Evolutionary conservation across 2,888 invertebrate species (phyloP).

Genomic region (Xanthia icteritia): DNA sequence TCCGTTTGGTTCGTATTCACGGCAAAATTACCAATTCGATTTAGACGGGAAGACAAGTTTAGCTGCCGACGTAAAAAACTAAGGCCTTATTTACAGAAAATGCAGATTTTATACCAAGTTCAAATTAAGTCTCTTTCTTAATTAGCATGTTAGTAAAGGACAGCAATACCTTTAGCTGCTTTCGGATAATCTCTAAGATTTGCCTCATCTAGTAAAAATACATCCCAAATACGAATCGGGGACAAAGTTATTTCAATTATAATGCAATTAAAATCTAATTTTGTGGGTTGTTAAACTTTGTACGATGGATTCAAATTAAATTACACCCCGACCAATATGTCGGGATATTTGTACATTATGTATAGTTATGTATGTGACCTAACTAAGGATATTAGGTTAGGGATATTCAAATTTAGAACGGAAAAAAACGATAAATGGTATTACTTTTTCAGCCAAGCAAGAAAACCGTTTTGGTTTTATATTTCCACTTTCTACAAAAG

Average conservation of each 20-base stretch:
- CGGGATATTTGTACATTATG: conserved; percentile 33
- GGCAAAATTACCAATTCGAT: not conserved
- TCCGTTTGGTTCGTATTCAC: not conserved
- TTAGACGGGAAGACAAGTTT: not conserved
- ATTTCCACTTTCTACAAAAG: not conserved
- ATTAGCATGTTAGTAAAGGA: not conserved
- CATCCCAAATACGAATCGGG: conserved; percentile 59
- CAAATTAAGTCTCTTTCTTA: not conserved
- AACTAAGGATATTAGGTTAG: not conserved
- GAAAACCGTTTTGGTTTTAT: not conserved
- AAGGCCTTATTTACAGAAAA: not conserved
- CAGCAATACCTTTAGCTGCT: not conserved
- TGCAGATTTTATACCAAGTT: conserved; percentile 1
- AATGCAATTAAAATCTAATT: conserved; percentile 78
- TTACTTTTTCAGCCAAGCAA: not conserved
- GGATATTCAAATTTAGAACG: not conserved
- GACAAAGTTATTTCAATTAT: conserved; percentile 79
- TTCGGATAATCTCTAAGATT: not conserved
- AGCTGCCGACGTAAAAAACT: not conserved
- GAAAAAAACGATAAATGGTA: not conserved
- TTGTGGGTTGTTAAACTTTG: conserved; percentile 71
- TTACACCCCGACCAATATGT: conserved; percentile 64
- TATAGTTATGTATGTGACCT: conserved; percentile 8
- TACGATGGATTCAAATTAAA: conserved; percentile 71
- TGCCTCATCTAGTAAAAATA: conserved; percentile 55